Conservation (phyloP, 1,140 invertebrate genomes). For the Drosophila kurseongensis region DNA sequence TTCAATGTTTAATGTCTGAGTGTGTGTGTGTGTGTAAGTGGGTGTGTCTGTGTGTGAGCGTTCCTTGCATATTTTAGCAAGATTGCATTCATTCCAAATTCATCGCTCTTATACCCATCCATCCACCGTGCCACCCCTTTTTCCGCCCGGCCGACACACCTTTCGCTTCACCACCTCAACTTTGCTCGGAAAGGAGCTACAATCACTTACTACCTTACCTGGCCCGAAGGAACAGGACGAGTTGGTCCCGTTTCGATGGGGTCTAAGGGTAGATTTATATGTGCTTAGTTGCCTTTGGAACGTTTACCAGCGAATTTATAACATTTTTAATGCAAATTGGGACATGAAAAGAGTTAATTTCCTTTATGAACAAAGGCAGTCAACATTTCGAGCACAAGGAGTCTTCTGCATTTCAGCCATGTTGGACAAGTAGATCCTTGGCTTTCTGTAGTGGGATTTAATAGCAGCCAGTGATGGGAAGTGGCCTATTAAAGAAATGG, state of each 20-base stretch:
- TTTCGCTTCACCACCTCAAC: constrained; percentile 42
- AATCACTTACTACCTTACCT: constrained; percentile 42
- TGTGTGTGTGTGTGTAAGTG: constrained; percentile 21
- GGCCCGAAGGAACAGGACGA: constrained; percentile 12
- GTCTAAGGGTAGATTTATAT: constrained; percentile 55
- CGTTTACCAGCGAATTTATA: constrained; percentile 52
- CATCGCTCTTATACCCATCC: constrained; percentile 47
- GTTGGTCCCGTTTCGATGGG: constrained; percentile 19
- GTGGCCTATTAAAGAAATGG: neutral
- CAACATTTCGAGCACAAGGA: constrained; percentile 6
- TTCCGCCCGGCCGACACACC: constrained; percentile 16
- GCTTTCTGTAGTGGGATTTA: constrained; percentile 6
- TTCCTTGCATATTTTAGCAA: constrained; percentile 79
- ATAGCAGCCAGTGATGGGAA: constrained; percentile 10
- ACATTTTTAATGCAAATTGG: constrained; percentile 49
- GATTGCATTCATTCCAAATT: constrained; percentile 76
- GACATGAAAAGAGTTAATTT: constrained; percentile 57
- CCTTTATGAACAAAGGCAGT: constrained; percentile 55
- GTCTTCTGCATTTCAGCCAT: constrained; percentile 3
- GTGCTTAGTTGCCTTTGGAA: constrained; percentile 41
- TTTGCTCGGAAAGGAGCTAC: constrained; percentile 58
- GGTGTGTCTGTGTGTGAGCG: constrained; percentile 52
- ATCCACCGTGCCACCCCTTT: constrained; percentile 10
- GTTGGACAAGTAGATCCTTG: constrained; percentile 7
- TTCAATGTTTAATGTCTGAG: constrained; percentile 68